Evolutionary conservation across 2,888 invertebrate genomes (phyloP), one percentile per base, ranked within the genome.

Genomic region (Drosophila tripunctata): DNA sequence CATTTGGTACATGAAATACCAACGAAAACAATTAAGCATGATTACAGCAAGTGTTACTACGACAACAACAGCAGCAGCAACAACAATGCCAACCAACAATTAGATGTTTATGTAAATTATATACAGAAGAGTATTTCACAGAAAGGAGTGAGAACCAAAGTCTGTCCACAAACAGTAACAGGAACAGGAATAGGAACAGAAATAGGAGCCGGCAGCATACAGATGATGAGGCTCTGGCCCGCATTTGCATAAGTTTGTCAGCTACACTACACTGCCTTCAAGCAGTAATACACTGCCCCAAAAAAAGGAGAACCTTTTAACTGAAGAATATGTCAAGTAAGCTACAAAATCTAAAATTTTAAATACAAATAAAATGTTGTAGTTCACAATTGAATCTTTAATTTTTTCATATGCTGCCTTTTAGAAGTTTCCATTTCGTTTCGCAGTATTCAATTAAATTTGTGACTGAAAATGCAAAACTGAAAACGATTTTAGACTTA

Each of bases 91-190:
- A 75, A 60, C 72, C 83, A 80, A 76, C 87, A 81, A 86, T 79
- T 83, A 86, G 80, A 86, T 81, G 80, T 86, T 81, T 81, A 81
- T 81, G 80, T 76, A 81, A 81, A 81, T 86, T 76, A 86, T 83
- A 70, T 64, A 79, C 65, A 38, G 3, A n/a, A n/a, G n/a, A 57
- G 17, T 14, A 12, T 17, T 6, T 4, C 3, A 7, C 40, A 4
- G 31, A 61, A 69, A 69, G 64, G 70, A 69, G 65, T 75, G 54
- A 55, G 56, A 17, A 44, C 30, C 55, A 31, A 17, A 48, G 30
- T 50, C 15, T 44, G 27, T 3, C n/a, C n/a, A n/a, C n/a, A n/a
- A n/a, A n/a, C 27, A 27, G 27, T 8, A 10, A 10, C 27, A 27
- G 27, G 1, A 10, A 10, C 24, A 24, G 24, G 8, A 7, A 24